Base-by-base conservation (phyloP, 2,113 vertebrate genomes). In the Phyllostomus discolor region DNA sequence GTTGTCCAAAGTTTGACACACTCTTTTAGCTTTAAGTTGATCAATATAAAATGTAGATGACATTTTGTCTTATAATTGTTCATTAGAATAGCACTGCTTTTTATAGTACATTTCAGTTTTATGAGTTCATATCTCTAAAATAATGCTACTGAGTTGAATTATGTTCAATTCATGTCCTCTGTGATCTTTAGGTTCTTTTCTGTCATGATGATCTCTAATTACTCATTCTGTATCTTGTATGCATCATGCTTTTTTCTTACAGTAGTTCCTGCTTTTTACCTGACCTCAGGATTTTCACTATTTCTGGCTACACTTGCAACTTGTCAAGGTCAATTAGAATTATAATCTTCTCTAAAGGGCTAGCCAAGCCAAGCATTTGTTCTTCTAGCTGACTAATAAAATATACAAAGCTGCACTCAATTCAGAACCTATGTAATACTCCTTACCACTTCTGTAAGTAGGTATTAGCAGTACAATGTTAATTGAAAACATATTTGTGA, bases 241-340 rank as follows among this genome's bases (percentile, higher is more conserved):
- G 7, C 66, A 89, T 92, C n/a, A 50, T 96, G 64, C 66, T 82
- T 88, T 62, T 93, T 67, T 19, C 57, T 69, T 95, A 72, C 2
- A 73, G 35, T 88, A 81, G 38, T 57, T 94, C 24, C 41, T 90
- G 67, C 72, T 88, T 93, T 96, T 67, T 90, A 95, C 7, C 38
- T 97, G 73, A 93, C 62, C 72, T 91, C 88, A 73, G 24, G 52
- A 70, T 92, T 97, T 93, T 95, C 67, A 88, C 90, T 92, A 83
- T 81, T 97, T 96, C 67, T 41, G 22, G 64, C 59, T 95, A 69
- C 72, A 88, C 31, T 96, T 78, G 59, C 76, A 95, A 95, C 28
- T 79, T 95, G 81, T 95, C 88, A 92, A 95, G 80, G 72, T 95
- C 92, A 92, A 85, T 95, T 72, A 97, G 81, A 96, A 79, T 90